phyloP scores from a whole-genome alignment of 1,140 invertebrate species.

The Rhopalosiphum maidis region DNA sequence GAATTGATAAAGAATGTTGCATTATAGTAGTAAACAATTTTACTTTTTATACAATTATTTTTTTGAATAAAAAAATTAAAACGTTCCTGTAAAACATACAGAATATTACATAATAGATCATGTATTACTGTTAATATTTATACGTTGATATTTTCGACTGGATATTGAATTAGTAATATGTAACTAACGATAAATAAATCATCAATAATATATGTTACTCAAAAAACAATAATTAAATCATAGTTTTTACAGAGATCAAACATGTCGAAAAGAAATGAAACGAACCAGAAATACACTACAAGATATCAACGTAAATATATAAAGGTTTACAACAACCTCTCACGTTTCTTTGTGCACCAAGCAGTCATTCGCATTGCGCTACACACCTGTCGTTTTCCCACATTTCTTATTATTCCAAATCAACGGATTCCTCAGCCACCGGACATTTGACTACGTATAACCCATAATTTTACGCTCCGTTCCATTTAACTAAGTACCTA shows the following conservation, averaged over 20 bases:
- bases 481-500: neutral
- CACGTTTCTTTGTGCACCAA: neutral
- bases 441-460: constrained; percentile 6
- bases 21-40: neutral
- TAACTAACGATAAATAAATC: neutral
- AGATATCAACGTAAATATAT: neutral
- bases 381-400: constrained; percentile 32
- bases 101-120: too few relatives aligned
- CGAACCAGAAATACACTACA: neutral
- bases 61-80: too few relatives aligned
- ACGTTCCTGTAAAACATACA: too few relatives aligned
- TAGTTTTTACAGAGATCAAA: neutral
- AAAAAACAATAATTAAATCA: neutral
- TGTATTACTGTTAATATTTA: too few relatives aligned
- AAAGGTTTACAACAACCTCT: neutral
- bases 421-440: neutral
- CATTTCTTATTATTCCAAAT: neutral
- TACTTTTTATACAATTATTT: neutral
- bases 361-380: neutral
- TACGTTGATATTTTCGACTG: too few relatives aligned
- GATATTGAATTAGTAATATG: too few relatives aligned
- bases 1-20: neutral
- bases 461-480: neutral
- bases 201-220: neutral
- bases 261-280: too few relatives aligned